Conservation (phyloP, 2,113 vertebrate genomes). For the Archocentrus centrarchus region DNA sequence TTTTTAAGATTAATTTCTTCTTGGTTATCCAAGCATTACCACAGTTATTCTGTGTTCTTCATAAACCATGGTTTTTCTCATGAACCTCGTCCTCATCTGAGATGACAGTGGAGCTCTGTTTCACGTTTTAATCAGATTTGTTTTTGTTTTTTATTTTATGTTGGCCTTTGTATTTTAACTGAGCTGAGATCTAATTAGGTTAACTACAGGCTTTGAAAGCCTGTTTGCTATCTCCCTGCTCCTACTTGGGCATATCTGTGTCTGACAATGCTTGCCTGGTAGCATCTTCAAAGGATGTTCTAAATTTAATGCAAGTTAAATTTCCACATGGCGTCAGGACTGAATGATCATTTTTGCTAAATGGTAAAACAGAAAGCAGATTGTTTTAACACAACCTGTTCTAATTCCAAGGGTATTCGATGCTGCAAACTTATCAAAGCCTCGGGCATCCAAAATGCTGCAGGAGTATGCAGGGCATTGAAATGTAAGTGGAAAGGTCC, state of each 20-base stretch:
- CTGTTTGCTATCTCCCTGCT: background rate
- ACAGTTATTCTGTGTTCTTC: background rate
- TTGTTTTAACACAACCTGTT: background rate
- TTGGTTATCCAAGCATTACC: background rate
- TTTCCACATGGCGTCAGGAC: background rate
- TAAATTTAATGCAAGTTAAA: background rate
- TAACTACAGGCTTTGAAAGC: conserved; percentile 9
- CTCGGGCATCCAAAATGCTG: background rate
- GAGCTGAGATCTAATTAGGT: conserved; percentile 21
- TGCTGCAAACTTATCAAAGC: accelerated
- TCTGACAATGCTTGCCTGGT: background rate
- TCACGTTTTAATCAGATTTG: background rate
- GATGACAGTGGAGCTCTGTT: conserved; percentile 10
- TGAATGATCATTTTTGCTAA: background rate
- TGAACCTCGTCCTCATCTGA: background rate
- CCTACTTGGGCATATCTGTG: background rate
- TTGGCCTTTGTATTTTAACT: conserved; percentile 5
- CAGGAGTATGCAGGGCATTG: background rate
- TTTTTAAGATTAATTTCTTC: background rate
- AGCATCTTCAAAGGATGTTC: background rate
- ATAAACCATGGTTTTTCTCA: background rate
- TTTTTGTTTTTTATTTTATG: background rate
- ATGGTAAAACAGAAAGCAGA: background rate
- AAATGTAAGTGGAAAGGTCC: background rate
- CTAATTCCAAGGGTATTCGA: background rate